phyloP scores from a whole-genome alignment of 2,113 vertebrate genomes.

The Lamprologus callipterus region DNA sequence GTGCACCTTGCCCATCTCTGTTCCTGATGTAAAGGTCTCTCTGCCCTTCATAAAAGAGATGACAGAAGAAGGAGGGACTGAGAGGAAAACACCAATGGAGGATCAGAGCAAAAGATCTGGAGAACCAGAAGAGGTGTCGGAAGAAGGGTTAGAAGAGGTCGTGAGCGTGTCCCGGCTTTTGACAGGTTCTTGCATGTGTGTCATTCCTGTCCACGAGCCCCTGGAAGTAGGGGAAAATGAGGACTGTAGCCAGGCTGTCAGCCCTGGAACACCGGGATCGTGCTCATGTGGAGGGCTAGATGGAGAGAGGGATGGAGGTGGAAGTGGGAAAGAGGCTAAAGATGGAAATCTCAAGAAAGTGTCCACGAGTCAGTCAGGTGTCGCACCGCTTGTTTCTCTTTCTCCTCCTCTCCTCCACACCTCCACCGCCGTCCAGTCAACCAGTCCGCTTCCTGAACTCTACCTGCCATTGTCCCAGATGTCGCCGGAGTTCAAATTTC shows the following conservation, averaged over 20 bases:
- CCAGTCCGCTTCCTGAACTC: slow-evolving; percentile 51
- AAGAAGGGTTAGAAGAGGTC: slow-evolving; percentile 36
- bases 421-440: slow-evolving; percentile 8
- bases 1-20: slow-evolving; percentile 19
- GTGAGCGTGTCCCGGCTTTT: slow-evolving; percentile 25
- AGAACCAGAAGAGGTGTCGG: slow-evolving; percentile 53
- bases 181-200: slow-evolving; percentile 58
- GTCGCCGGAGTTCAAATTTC: slow-evolving; percentile 9
- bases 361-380: slow-evolving; percentile 14
- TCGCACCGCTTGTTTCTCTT: slow-evolving; percentile 36
- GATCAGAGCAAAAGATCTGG: slow-evolving; percentile 20
- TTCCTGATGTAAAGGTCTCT: slow-evolving; percentile 3
- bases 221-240: slow-evolving; percentile 89
- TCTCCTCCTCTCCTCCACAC: slow-evolving; percentile 12
- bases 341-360: slow-evolving; percentile 49
- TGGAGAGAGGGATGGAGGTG: background rate
- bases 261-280: slow-evolving; percentile 52
- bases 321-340: background rate
- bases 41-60: background rate
- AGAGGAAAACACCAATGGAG: background rate
- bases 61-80: background rate
- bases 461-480: slow-evolving; percentile 57
- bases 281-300: slow-evolving; percentile 60
- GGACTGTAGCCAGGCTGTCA: slow-evolving; percentile 84
- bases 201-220: slow-evolving; percentile 74